Base-by-base conservation (phyloP, 1,140 invertebrate species). In the Eueides isabella region DNA sequence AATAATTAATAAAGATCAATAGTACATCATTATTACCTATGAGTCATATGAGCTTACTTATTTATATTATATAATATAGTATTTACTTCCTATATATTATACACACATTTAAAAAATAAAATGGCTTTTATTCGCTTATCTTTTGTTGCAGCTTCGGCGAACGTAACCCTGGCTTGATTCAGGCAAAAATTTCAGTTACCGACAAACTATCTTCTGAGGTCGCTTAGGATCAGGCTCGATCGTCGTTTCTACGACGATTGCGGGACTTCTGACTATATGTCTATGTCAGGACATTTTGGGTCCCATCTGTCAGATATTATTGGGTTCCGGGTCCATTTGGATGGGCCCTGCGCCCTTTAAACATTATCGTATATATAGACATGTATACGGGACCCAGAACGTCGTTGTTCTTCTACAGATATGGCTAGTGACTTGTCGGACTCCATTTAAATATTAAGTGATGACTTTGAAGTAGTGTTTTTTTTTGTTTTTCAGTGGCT, bases 121-220 rank as follows among this genome's bases (percentile, higher is more conserved):
- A 4, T 23, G 2, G 48, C 48, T 26, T 23, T 55, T 69, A 62
- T 61, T 74, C 55, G 71, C 72, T 71, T 64, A 78, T 70, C 55
- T 75, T 84, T 76, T 68, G 76, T 85, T 85, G 62, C 86, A 89
- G 87, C 41, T 85, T 14, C 74, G 72, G 33, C 16, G 77, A 85
- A 48, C 65, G 82, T 31, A 90, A 90, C 29, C 86, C 88, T 0
- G 88, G 88, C 9, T 77, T 88, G 31, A 77, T 90, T 14, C 73
- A 80, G 11, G 78, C 80, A 38, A 84, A 79, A 55, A 78, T 90
- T 1, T 76, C 29, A 35, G 75, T 77, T 16, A 66, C 75, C 16
- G 67, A 83, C 55, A 78, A 74, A 69, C 63, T 89, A 29, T 75
- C 87, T 0, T 71, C 83, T 44, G 72, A 89, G 61, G n/a, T 87